A percentile compares a stretch with the other conserved stretches of the same genome.
phyloP scores from a whole-genome alignment of 2,113 vertebrate genomes.

The Rhynchomys soricoides region DNA sequence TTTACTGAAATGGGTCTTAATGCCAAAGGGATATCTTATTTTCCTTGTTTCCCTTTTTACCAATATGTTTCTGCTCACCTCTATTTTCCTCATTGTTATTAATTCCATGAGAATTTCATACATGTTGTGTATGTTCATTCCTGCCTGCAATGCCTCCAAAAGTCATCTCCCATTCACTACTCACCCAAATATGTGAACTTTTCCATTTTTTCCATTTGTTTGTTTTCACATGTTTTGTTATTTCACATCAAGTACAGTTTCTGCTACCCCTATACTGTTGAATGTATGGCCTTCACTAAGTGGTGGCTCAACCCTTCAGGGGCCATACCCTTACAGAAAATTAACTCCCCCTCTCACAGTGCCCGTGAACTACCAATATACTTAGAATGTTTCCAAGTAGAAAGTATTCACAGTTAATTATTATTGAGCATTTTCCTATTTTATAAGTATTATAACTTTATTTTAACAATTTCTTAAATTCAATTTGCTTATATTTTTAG shows the following conservation, averaged over 20 bases:
- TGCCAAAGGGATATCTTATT: background rate
- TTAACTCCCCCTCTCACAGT: background rate
- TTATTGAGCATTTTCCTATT: background rate
- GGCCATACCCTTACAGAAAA: background rate
- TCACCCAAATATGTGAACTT: background rate
- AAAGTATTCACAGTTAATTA: background rate
- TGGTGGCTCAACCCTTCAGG: background rate
- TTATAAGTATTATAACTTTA: background rate
- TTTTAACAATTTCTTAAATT: conserved; percentile 21
- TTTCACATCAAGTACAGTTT: no score
- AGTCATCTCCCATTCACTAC: background rate
- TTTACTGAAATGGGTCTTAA: background rate
- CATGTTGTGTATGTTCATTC: no score
- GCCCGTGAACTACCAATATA: background rate
- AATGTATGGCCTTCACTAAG: background rate
- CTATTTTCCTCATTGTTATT: background rate
- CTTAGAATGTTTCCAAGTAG: background rate
- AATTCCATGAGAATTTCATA: background rate
- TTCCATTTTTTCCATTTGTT: background rate
- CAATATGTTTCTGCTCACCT: background rate
- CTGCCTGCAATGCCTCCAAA: accelerated
- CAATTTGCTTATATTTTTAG: background rate
- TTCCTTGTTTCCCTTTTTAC: background rate
- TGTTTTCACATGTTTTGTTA: background rate
- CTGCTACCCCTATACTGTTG: no score